Evolutionary conservation across 92 coral and sea anemone species (phyloP).

Genomic region (Phymanthus crucifer): DNA sequence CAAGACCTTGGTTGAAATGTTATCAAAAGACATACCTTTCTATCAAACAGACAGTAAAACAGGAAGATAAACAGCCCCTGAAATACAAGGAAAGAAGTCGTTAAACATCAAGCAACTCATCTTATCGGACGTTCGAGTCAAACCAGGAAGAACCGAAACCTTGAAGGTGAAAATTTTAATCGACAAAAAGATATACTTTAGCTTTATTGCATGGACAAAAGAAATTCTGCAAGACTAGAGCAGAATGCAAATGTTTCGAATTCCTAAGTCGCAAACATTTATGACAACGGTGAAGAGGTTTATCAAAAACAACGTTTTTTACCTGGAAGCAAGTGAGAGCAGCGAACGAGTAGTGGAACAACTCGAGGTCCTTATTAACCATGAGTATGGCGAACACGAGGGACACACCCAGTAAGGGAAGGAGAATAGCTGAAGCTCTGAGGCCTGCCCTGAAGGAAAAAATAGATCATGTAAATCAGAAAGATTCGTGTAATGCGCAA

Average conservation of each 20-base stretch:
- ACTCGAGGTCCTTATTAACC: conserved; percentile 74
- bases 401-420: conserved; percentile 85
- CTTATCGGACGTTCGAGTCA: neutral
- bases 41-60: conserved; percentile 85
- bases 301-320: neutral
- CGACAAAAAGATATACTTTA: too few species aligned
- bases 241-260: neutral
- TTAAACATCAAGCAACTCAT: neutral
- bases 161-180: too few species aligned
- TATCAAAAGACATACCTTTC: neutral
- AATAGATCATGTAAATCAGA: neutral
- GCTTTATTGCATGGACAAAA: too few species aligned
- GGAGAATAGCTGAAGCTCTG: conserved; percentile 75
- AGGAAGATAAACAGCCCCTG: conserved; percentile 89
- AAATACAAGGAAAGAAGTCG: conserved; percentile 15
- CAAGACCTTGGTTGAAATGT: too few species aligned
- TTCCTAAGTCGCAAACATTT: neutral
- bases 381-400: conserved; percentile 83
- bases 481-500: too few species aligned
- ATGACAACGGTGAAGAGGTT: neutral
- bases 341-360: conserved; percentile 90
- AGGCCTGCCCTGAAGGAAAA: conserved; percentile 75
- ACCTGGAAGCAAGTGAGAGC: conserved; percentile 92
- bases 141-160: too few species aligned
- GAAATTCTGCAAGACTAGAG: too few species aligned